Base-by-base conservation (phyloP, 92 coral and sea anemone genomes). In the Porites divaricata region DNA sequence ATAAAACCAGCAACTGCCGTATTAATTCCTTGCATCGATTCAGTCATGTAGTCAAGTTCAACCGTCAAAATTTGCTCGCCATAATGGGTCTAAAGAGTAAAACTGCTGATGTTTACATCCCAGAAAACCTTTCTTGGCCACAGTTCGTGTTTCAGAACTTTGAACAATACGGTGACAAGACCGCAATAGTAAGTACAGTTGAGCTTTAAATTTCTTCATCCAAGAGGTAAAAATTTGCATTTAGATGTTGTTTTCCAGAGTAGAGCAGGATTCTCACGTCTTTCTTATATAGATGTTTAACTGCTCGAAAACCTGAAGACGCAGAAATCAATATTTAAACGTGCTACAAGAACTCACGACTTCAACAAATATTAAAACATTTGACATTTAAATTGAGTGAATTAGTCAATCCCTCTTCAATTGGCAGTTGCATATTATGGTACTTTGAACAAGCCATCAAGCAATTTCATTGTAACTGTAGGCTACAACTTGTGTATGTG, bases 91-190 rank as follows among this genome's bases (percentile, higher is more conserved):
- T 90, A 61, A 83, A 77, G 74, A 92, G 98, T 79, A 90, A 84
- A 71, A 62, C 80, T 12, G 54, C 86, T 0, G 91, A 86, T 73
- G 90, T 95, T 21, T 72, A 86, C 58, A 80, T 95, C 35, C 91
- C 93, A 9, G 91, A 95, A 68, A 89, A 93, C 74, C 73, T 90
- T 24, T 88, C 98, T 16, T 89, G 88, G 77, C 86, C 95, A 2
- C 85, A 84, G 74, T 90, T 89, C 58, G 77, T 95, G 68, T 82
- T 95, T 14, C 86, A 82, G 19, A 81, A 88, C 77, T 87, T 90
- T 80, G 98, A 87, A 20, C 58, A 66, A 52, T 80, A 90, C 77
- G 93, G 98, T 4, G 74, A 85, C 45, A 87, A 85, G 81, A 89
- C 78, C 8, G 98, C 98, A 41, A 90, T 95, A 35, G 96, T 95